Base-by-base conservation (phyloP, 2,888 invertebrate species). In the Thecocarcelia acutangulata region DNA sequence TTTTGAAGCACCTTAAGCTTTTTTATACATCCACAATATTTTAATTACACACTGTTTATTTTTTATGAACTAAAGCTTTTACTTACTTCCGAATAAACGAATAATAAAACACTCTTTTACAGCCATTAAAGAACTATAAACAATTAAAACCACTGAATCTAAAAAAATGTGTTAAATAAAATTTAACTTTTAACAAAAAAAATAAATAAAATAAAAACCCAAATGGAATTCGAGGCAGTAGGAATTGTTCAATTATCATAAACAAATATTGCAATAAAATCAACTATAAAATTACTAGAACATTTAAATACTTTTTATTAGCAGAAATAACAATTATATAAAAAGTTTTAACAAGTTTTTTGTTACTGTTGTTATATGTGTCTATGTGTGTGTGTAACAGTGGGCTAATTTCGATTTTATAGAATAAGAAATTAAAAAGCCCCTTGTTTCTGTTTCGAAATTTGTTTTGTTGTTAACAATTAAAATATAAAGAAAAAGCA, bases 351-450 rank as follows among this genome's bases (percentile, higher is more conserved):
- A 33, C 37, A 58, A 48, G 1, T 50, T 52, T 46, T 76, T 61
- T 63, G 58, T 78, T 78, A 70, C 52, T 58, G 42, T 72, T 79
- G 59, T 66, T 77, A 68, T 81, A 42, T 56, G 61, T 77, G 73
- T 68, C 63, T 77, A 74, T 69, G 56, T 79, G 68, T 66, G 59
- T 80, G 63, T 79, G 59, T 70, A 59, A 80, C 63, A 80, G 80
- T 70, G 75, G 59, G 70, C 64, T 66, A 33, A 33, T 33, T 9
- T 33, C 33, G 33, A 33, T 9, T 8, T 33, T 33, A 33, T 33
- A 33, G 4, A 8, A 33, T 33, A 8, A 33, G 33, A 33, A 33
- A 33, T 33, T 33, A 9, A 1, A 24, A 6, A 33, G 3, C 3
- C 8, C 1, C 8, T 8, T 33, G 9, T 33, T 33, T 33, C 3